Percentiles rank a stretch among this genome's conserved stretches.
These are phyloP conservation scores for Patella depressa DNA, from an alignment of 2,888 invertebrate genomes.

Conservation along the genomic window DNA sequence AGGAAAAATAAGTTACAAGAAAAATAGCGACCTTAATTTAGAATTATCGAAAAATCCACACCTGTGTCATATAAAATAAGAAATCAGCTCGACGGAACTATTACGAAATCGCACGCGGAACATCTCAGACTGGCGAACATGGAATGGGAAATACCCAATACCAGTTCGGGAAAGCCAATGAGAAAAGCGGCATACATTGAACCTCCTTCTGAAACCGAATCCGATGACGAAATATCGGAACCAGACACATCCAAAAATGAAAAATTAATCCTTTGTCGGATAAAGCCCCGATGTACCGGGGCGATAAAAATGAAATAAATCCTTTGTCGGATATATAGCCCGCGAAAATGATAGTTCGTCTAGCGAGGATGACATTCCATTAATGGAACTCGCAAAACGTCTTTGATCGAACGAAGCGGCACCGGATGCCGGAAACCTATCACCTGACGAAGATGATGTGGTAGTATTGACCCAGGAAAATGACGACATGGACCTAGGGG, in stretches of 20 bases:
- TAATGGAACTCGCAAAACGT: conserved; percentile 12
- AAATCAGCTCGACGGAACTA: conserved; percentile 11
- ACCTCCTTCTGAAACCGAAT: conserved; percentile 15
- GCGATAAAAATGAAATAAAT: too few relatives aligned
- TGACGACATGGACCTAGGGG: too few relatives aligned
- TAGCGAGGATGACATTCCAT: conserved; percentile 23
- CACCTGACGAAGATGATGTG: too few relatives aligned
- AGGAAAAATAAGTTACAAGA: conserved; percentile 30
- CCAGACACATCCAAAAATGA: not conserved
- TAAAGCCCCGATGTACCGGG: too few relatives aligned
- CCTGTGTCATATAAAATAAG: conserved; percentile 26
- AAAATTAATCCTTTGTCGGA: too few relatives aligned
- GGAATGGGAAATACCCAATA: conserved; percentile 23
- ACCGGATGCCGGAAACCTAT: too few relatives aligned
- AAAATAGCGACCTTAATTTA: conserved; percentile 37
- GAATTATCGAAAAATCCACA: conserved; percentile 31
- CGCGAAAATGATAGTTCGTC: conserved; percentile 14
- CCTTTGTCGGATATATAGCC: not conserved
- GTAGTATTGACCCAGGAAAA: too few relatives aligned
- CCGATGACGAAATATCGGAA: not conserved
- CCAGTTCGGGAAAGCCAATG: not conserved
- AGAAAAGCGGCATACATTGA: conserved; percentile 19
- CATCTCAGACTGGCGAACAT: conserved; percentile 23
- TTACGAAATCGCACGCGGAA: conserved; percentile 21
- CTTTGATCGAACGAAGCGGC: too few relatives aligned